Evolutionary conservation across 2,797 vertebrate genomes (phyloP).

Genomic region (Parambassis ranga): DNA sequence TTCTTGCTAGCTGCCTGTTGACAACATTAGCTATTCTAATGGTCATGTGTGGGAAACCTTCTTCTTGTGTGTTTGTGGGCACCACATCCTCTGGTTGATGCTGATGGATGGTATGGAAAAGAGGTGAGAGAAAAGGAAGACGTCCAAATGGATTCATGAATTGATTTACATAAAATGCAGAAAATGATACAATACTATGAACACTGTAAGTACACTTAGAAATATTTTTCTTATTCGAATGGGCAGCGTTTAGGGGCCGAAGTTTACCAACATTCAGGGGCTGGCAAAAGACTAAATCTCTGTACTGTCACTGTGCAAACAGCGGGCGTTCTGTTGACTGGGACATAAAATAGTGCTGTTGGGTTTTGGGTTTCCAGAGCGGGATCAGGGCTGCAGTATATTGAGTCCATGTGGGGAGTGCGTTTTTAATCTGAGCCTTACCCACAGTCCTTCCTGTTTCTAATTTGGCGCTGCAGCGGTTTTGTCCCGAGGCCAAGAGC

Average conservation of each 20-base stretch:
- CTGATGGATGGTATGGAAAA: conserved; percentile 64
- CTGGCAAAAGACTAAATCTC: conserved; percentile 75
- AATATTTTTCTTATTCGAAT: conserved; percentile 58
- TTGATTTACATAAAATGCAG: too few relatives aligned
- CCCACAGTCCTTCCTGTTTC: conserved; percentile 88
- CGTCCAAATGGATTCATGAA: too few relatives aligned
- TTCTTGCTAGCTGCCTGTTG: conserved; percentile 64
- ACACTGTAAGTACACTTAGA: conserved; percentile 24
- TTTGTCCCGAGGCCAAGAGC: conserved; percentile 84
- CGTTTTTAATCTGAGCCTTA: conserved; percentile 85
- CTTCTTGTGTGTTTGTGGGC: conserved; percentile 22
- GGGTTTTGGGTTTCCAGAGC: conserved; percentile 84
- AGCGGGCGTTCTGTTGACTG: conserved; percentile 81
- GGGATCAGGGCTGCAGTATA: conserved; percentile 83
- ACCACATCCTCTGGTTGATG: conserved; percentile 53
- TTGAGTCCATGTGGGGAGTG: conserved; percentile 86
- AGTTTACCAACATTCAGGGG: conserved; percentile 73
- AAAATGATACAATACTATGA: conserved; percentile 5
- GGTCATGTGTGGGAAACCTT: conserved; percentile 66
- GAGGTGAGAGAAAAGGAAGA: conserved; percentile 41
- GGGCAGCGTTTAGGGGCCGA: conserved; percentile 55
- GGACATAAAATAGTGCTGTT: conserved; percentile 84
- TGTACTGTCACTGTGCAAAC: conserved; percentile 78
- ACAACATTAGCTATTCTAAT: conserved; percentile 68
- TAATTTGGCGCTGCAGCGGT: conserved; percentile 86